Base-by-base conservation (phyloP, 30 jellyfish, hydroid and myxozoan species). In the Aurelia coerulea region DNA sequence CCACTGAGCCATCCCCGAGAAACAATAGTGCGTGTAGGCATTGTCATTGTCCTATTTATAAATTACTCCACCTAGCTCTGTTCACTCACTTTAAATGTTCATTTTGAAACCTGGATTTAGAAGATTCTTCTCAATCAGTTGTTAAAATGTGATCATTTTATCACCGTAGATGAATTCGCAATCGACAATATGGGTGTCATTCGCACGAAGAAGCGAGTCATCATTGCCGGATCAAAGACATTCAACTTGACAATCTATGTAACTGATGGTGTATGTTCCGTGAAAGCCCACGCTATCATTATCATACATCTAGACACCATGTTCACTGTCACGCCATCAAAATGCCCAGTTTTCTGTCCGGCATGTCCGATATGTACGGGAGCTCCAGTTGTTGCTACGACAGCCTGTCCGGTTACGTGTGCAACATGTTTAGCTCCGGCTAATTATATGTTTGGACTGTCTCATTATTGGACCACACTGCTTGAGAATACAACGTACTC, bases 231-330 rank as follows among this genome's bases (percentile, higher is more conserved):
- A 12, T 73, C 96, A 46, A 72, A 53, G 33, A 62, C 96, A 12
- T 93, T 62, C 89, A 70, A 74, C 76, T 80, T 93, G 73, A 88
- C 93, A n/a, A 49, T 88, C 53, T 34, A 69, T 7, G 98, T 73
- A 10, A 39, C 88, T 13, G 98, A 93, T 62, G 97, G 98, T 15
- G 72, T 59, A 5, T 93, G 98, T 71, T n/a, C 90, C 10, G 94
- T 51, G 10, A n/a, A 41, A 17, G 34, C 98, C 14, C 54, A 63
- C 2, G 82, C 92, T 63, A 59, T 68, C 10, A 74, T 91, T 32
- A 52, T 65, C 75, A 59, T 86, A 15, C 93, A 84, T 46, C 74
- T 70, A 15, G 92, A 83, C 39, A 83, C 85, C n/a, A 83, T 83
- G 92, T 83, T 83, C 80, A 83, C 92, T 39, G 92, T 83, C 69